Percentiles rank a stretch among this genome's conserved stretches.
These are phyloP conservation scores for Spongia lamella DNA, from an alignment of 37 sponge, comb jelly and placozoan species.

Conservation along the genomic window DNA sequence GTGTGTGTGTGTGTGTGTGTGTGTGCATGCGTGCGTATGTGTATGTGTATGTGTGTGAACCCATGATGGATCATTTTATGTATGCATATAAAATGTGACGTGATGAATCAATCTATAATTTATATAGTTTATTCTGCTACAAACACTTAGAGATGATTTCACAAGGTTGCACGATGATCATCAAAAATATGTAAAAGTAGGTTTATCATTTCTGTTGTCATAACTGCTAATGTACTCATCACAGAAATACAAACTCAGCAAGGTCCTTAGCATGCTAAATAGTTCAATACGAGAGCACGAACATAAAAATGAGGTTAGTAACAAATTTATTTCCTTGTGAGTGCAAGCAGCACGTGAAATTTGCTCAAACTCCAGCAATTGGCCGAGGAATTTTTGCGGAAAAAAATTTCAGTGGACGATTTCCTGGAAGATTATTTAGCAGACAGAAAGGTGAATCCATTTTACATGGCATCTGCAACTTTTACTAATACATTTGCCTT, in stretches of 20 bases:
- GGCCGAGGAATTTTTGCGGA: constrained; percentile 55
- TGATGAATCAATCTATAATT: no score
- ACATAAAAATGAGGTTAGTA: constrained; percentile 53
- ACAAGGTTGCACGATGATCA: no score
- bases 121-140: no score
- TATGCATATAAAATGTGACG: no score
- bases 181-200: no score
- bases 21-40: background rate
- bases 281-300: constrained; percentile 50
- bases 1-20: constrained; percentile 9
- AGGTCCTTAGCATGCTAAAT: constrained; percentile 13
- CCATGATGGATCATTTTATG: no score
- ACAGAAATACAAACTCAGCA: constrained; percentile 39
- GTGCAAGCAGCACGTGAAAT: background rate
- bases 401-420: constrained; percentile 39
- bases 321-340: background rate
- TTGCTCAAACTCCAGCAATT: constrained; percentile 14
- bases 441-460: constrained; percentile 39
- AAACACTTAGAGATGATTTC: no score
- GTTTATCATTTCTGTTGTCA: no score
- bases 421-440: constrained; percentile 46
- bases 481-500: no score
- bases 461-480: no score
- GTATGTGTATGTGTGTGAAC: background rate
- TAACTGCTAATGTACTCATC: no score